Base-by-base conservation (phyloP, 2,113 vertebrate genomes). In the Craseonycteris thonglongyai region DNA sequence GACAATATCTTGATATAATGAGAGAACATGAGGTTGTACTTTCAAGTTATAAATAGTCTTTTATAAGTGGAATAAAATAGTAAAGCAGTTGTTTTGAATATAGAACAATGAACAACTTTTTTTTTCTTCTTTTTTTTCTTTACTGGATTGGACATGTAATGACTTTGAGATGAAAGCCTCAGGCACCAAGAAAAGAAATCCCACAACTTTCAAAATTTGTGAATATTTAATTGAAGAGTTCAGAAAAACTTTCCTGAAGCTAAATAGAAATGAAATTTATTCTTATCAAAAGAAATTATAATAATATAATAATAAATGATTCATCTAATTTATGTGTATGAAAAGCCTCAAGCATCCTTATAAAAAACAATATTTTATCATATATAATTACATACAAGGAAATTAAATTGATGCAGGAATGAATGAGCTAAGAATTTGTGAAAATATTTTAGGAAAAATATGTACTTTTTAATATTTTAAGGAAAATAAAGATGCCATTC, bases 241-340 rank as follows among this genome's bases (percentile, higher is more conserved):
- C 51, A 56, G 54, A 6, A 93, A 88, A 92, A 87, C 18, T 66
- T 95, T 96, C 83, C 91, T 24, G 28, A 94, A 93, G 74, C 89
- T 83, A 96, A 95, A 93, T 61, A 87, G 38, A 65, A 90, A 91
- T 72, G 59, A 94, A 95, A 97, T 90, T 90, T 66, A 91, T 68
- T 85, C 78, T 69, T 93, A 88, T 93, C 47, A 56, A 93, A 91
- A 49, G 15, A 93, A 75, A 94, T 88, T 95, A 66, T 90, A 93
- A 96, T 90, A 75, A 71, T 78, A 63, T 66, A 24, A 88, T 97
- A 93, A 96, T 95, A 93, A 96, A 91, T 93, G 68, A 92, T 93
- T 95, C 80, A 91, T 68, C 56, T 59, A 90, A 81, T 74, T 91
- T 69, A 92, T 87, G 42, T 38, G 88, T 93, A 94, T 68, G 80